These are phyloP conservation scores for Dipodomys ordii DNA, from an alignment of 2,113 vertebrate genomes.

Conservation along the genomic window DNA sequence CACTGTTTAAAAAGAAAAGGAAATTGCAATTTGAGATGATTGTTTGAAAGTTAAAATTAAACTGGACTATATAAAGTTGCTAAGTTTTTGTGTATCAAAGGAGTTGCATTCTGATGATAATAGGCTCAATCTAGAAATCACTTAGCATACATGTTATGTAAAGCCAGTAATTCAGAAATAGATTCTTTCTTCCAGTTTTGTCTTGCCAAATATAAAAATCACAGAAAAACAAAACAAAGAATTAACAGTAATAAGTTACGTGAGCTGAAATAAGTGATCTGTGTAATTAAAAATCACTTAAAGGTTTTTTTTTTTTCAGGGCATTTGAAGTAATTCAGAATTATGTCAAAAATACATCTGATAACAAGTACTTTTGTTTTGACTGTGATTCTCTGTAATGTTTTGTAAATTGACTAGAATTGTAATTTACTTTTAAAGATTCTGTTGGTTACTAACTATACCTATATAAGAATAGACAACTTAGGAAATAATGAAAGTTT, in stretches of 20 bases:
- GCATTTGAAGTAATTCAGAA: constrained; percentile 28
- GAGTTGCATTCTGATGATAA: background rate
- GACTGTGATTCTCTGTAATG: background rate
- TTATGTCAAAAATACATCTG: background rate
- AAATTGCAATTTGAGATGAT: background rate
- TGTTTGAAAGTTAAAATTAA: background rate
- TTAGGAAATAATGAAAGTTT: constrained; percentile 49
- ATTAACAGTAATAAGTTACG: background rate
- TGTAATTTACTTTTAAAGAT: constrained; percentile 43
- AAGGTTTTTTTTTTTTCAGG: background rate
- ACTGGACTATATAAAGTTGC: background rate
- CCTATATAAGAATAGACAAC: constrained; percentile 28
- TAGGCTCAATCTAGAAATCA: background rate
- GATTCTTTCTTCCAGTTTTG: background rate
- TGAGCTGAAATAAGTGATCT: background rate
- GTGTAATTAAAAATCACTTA: background rate
- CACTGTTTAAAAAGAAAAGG: no score
- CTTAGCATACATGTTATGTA: background rate
- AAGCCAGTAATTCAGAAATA: constrained; percentile 22
- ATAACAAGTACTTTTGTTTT: constrained; percentile 22
- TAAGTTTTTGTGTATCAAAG: background rate
- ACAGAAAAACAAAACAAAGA: background rate
- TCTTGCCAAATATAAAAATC: constrained; percentile 42
- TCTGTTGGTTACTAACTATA: background rate
- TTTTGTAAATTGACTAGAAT: constrained; percentile 14